These are phyloP conservation scores for Balearica regulorum DNA, from an alignment of 2,797 vertebrate genomes.

Conservation along the genomic window DNA sequence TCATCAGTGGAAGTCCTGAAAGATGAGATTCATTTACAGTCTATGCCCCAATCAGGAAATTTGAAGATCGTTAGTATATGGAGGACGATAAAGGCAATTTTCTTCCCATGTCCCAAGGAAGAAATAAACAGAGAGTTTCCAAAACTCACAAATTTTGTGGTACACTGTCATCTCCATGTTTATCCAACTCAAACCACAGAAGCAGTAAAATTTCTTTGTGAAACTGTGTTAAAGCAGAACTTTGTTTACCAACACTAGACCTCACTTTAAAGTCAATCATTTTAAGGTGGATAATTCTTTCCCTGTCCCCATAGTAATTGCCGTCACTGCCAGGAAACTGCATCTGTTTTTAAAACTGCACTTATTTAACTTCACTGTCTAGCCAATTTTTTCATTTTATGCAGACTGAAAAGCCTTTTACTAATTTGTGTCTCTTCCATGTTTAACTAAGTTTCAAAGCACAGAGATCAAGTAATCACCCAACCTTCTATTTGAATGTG, in stretches of 20 bases:
- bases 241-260: not conserved
- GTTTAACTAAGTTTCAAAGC: not conserved
- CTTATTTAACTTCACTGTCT: not conserved
- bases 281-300: not conserved
- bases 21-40: not conserved
- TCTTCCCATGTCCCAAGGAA: not conserved
- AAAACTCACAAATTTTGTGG: not conserved
- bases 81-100: not conserved
- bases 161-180: not conserved
- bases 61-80: fast-evolving
- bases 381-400: not conserved
- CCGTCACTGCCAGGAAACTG: not conserved
- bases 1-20: not conserved
- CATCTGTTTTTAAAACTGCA: not conserved
- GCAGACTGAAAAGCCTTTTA: not conserved
- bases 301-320: not conserved
- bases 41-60: not conserved
- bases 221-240: not conserved
- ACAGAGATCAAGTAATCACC: not conserved
- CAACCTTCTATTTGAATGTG: not conserved
- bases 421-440: not conserved
- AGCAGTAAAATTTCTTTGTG: not conserved
- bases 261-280: not conserved
- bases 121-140: not conserved
- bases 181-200: not conserved